Evolutionary conservation across 2,113 vertebrate genomes (phyloP), one percentile per base, ranked within the genome.

Genomic region (Turdus rufiventris): DNA sequence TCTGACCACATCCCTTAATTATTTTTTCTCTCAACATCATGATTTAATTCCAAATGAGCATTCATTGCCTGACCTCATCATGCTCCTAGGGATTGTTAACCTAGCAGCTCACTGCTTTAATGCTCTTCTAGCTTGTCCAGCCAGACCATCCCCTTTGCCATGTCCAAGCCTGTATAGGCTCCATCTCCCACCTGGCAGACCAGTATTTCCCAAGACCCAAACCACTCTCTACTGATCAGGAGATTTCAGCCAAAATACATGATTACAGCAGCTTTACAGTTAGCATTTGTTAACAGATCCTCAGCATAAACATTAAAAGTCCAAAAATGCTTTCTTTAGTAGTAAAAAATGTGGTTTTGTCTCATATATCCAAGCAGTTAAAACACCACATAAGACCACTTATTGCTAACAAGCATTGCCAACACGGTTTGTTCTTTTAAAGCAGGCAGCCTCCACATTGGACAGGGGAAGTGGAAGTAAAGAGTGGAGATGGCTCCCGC

Each of bases 21-120:
- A 83, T 83, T 95, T 94, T 85, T 86, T 33, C 77, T 91, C 82
- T 93, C 67, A 70, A 77, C 47, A 56, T 88, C n/a, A 90, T 16
- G 23, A 86, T 85, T 95, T 94, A 86, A n/a, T 66, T 94, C 60
- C 72, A 90, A 93, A 84, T 84, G 68, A 83, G 38, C 67, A 80
- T 77, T 84, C 8, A 4, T 34, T 89, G 67, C 67, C 53, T 2
- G 25, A 57, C 76, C 50, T 95, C 61, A 66, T 91, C 70, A 56
- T 48, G 71, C n/a, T 89, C 31, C 62, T 53, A 65, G 57, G 36
- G 62, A 34, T 15, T 66, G 73, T 89, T 89, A 79, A 87, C 26
- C 40, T 33, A 89, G 58, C 42, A 81, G 65, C 21, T 82, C 70
- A 76, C 24, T 60, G 68, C 72, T 90, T 93, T 84, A 85, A 87